Evolutionary conservation across 2,113 vertebrate species (phyloP), one percentile per base, ranked within the genome.

Genomic region (Ammospiza nelsoni): DNA sequence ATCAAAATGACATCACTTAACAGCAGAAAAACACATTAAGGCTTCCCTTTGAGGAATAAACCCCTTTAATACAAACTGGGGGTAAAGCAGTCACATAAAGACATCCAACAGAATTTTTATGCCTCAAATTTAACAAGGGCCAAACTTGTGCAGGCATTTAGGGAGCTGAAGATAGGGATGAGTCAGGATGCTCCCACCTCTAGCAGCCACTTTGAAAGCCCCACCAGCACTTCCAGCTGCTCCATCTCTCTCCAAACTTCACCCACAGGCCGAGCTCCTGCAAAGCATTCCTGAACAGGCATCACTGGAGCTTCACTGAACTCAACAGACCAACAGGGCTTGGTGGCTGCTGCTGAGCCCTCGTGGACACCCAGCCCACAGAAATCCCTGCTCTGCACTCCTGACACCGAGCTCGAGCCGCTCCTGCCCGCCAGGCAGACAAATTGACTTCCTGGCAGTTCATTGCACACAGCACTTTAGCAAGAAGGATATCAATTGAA

Each of bases 341-440:
- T 8, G 2, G 37, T 16, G 51, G 71, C 7, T 52, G 49, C 59
- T 63, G 89, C 22, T 49, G 67, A 86, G 35, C 43, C 57, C 23
- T 39, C 0, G 37, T 1, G 18, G 72, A 17, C 79, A 58, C 25
- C 66, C 31, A 8, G 18, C 65, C 57, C 21, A 28, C 0, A 0
- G 8, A 69, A 85, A 19, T 5, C 55, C 25, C 69, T 0, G 0
- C 23, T 31, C 74, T 78, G 35, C 2, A 0, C 44, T 49, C 35
- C n/a, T 3, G 3, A 49, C 48, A 35, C 48, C 1, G 0, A 61
- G 85, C 65, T 54, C 3, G 0, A 54, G 75, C n/a, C 0, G 0
- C 73, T 54, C 44, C 77, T 51, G 76, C 63, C 63, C 12, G 0
- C 23, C 4, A 57, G 86, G 61, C 76, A 59, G 91, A 89, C 39